A percentile compares a stretch with the other conserved stretches of the same genome.
phyloP scores from a whole-genome alignment of 2,113 vertebrate species.

The Cebus imitator region DNA sequence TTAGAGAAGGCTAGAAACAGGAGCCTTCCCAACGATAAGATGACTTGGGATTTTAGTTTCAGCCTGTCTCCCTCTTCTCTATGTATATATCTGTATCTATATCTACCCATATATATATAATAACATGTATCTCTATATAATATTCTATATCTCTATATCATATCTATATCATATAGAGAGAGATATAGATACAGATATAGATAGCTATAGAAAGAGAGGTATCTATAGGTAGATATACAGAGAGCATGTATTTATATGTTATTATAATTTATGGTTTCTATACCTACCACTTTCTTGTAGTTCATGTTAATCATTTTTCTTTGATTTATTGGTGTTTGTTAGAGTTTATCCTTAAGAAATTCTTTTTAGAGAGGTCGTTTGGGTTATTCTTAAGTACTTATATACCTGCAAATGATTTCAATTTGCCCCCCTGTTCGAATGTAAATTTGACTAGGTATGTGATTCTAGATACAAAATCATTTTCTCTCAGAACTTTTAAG shows the following conservation, averaged over 20 bases:
- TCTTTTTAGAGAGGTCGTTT: not conserved
- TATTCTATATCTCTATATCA: too few relatives aligned
- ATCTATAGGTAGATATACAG: too few relatives aligned
- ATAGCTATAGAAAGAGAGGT: too few relatives aligned
- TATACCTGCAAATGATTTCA: constrained; percentile 12
- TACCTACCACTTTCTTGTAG: not conserved
- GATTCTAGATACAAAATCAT: constrained; percentile 48
- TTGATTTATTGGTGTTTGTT: constrained; percentile 17
- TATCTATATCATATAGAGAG: too few relatives aligned
- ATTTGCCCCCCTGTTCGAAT: not conserved
- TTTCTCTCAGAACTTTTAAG: constrained; percentile 38
- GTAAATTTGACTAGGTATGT: not conserved
- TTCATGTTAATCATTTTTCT: not conserved
- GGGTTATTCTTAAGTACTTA: not conserved
- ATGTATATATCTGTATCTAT: too few relatives aligned
- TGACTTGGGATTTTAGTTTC: constrained; percentile 20
- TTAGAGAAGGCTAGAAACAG: not conserved
- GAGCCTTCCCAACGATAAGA: not conserved
- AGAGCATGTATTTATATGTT: too few relatives aligned
- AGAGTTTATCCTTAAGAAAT: not conserved
- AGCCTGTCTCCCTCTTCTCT: not conserved
- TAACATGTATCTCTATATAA: too few relatives aligned
- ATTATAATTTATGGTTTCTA: not conserved
- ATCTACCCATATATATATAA: too few relatives aligned
- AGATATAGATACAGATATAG: too few relatives aligned